These are phyloP conservation scores for Eristalis tenax DNA, from an alignment of 2,888 invertebrate species.

Conservation along the genomic window DNA sequence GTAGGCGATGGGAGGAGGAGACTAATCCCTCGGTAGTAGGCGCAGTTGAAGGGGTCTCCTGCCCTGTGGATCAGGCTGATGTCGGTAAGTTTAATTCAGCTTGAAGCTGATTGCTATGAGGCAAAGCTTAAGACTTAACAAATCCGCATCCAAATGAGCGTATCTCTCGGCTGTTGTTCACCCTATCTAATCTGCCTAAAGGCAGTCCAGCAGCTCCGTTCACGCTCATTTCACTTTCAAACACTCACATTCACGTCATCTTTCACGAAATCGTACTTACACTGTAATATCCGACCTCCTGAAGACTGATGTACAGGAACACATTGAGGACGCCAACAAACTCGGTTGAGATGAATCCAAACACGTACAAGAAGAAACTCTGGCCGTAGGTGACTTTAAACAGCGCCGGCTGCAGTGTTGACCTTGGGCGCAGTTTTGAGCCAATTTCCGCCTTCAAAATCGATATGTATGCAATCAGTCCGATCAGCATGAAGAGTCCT, in stretches of 20 bases:
- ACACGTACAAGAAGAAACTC: conserved; percentile 92
- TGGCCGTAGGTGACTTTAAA: conserved; percentile 94
- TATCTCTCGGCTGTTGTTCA: too few species aligned
- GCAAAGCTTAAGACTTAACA: too few species aligned
- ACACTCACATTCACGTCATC: too few species aligned
- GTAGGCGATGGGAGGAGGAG: too few species aligned
- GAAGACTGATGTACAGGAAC: conserved; percentile 88
- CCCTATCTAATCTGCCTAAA: too few species aligned
- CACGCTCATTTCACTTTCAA: background rate
- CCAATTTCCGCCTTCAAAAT: conserved; percentile 95
- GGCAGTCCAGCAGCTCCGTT: too few species aligned
- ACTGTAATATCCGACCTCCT: conserved; percentile 79
- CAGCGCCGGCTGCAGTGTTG: conserved; percentile 88
- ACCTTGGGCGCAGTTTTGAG: conserved; percentile 90
- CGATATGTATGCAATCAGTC: conserved; percentile 95
- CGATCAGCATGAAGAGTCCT: conserved; percentile 95
- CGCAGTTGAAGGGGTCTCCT: too few species aligned
- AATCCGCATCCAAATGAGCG: too few species aligned
- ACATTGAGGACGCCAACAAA: conserved; percentile 93
- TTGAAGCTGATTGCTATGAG: too few species aligned
- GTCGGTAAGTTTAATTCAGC: too few species aligned
- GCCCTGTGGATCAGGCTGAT: too few species aligned
- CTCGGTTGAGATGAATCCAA: conserved; percentile 92
- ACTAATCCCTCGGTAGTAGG: too few species aligned
- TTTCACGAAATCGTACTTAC: conserved; percentile 75